Evolutionary conservation across 2,113 vertebrate genomes (phyloP), one percentile per base, ranked within the genome.

Genomic region (Ancistrus triradiatus): DNA sequence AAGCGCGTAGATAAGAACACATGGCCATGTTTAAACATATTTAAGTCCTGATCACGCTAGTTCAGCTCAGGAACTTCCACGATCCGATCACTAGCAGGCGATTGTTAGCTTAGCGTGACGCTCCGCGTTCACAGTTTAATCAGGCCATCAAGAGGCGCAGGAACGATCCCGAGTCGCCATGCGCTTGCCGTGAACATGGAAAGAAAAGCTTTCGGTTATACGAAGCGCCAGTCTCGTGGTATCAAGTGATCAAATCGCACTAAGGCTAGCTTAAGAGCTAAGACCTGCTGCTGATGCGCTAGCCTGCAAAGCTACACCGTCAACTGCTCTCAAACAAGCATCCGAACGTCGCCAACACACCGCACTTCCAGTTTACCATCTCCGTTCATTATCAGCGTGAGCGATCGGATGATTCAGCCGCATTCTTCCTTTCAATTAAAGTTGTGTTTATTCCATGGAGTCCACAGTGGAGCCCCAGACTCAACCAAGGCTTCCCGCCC

Each of bases 401-500:
- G 25, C 51, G 28, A 67, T 43, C 58, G 27, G 31, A 44, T 38
- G 21, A 53, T 6, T 11, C 0, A 15, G 3, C 37, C 22, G 17
- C 59, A 21, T 71, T 7, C 24, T 53, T 14, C 28, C 40, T 44
- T 40, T 13, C 17, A 24, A 35, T n/a, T 18, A 28, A 68, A 63
- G 3, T 51, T 19, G 46, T 31, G 56, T 44, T 48, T 70, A 58
- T 59, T 48, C 57, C 55, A 75, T 57, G 37, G 27, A 40, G 63
- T 55, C 71, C 70, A 68, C 74, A 62, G 68, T 70, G 40, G 51
- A 61, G 56, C 66, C 68, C 70, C 43, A 63, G 65, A 31, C 63
- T 66, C 67, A 66, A 57, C 42, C 22, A n/a, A 81, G 73, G 63
- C 31, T 47, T 74, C 80, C 86, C 85, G 82, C 84, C 87, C 81